Evolutionary conservation across 35 echinoderm and acorn worm species (phyloP), one percentile per base, ranked within the genome.

Genomic region (Stichopus chloronotus): DNA sequence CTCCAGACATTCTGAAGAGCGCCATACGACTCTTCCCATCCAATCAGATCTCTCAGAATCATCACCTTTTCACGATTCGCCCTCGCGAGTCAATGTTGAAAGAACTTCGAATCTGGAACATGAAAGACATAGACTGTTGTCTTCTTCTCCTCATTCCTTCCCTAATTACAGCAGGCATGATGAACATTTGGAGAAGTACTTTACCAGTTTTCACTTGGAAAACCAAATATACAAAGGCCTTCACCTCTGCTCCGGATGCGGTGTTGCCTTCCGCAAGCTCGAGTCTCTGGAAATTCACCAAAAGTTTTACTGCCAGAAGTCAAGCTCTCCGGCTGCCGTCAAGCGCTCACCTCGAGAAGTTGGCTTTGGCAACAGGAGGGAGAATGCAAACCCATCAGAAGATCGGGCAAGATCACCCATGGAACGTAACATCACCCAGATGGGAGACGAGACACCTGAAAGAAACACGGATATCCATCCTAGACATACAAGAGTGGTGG

Each of bases 251-350:
- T 72, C 79, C 1, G 53, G 58, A 20, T 94, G 94, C 76, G 94
- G 94, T 13, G 90, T 94, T 8, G 89, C 94, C 58, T 94, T 94
- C 83, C 81, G 90, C 71, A 94, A 94, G 53, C n/a, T 92, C 7
- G 94, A 91, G 25, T 94, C 94, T n/a, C 78, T 94, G 63, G 79
- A 90, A 30, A 88, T 90, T 9, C 94, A 94, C 78, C 94, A 94
- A 52, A 88, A 92, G 53, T 94, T 94, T 84, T 94, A 94, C 72
- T 94, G 94, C 59, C 90, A 87, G 21, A 89, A 76, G 20, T 83
- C 86, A 63, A 58, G 19, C 12, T 63, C 87, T 5, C 8, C 43
- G 17, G 7, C 12, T 16, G 9, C 20, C 55, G 80, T 16, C 11
- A 83, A 57, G 43, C 19, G 25, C 5, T 83, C n/a, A n/a, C n/a